These are phyloP conservation scores for Hydropotes inermis DNA, from an alignment of 2,113 vertebrate genomes.

Conservation along the genomic window DNA sequence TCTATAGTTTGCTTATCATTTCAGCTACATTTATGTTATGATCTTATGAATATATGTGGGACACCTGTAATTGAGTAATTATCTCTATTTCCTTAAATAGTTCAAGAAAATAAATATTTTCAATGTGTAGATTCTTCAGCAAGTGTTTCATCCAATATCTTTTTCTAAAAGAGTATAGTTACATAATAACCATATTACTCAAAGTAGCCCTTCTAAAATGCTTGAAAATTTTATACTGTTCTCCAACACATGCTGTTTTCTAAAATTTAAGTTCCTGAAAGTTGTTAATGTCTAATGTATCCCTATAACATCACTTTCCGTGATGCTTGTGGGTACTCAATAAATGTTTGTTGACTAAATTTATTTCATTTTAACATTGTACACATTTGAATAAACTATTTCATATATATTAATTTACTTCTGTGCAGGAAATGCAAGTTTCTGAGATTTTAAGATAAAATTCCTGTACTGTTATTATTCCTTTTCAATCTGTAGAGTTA, in stretches of 20 bases:
- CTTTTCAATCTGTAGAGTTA: not conserved
- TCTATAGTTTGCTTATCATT: not conserved
- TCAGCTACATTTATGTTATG: not conserved
- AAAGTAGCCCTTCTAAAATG: not conserved
- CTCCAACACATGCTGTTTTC: not conserved
- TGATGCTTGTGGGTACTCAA: not conserved
- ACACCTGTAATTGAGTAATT: not conserved
- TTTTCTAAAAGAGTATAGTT: not conserved
- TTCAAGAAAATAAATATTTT: not conserved
- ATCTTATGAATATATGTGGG: not conserved
- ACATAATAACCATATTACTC: not conserved
- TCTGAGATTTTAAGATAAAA: conserved; percentile 15
- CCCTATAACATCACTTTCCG: not conserved
- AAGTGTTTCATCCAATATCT: not conserved
- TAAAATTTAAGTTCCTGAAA: not conserved
- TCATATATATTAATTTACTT: not conserved
- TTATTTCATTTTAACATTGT: not conserved
- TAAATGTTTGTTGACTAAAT: not conserved
- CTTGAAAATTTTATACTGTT: not conserved
- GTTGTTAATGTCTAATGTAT: not conserved
- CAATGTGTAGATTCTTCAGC: not conserved
- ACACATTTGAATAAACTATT: not conserved
- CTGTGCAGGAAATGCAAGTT: not conserved
- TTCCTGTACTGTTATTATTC: conserved; percentile 1
- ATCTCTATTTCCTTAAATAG: not conserved